These are phyloP conservation scores for Mustela lutreola DNA, from an alignment of 2,113 vertebrate species.

Conservation along the genomic window DNA sequence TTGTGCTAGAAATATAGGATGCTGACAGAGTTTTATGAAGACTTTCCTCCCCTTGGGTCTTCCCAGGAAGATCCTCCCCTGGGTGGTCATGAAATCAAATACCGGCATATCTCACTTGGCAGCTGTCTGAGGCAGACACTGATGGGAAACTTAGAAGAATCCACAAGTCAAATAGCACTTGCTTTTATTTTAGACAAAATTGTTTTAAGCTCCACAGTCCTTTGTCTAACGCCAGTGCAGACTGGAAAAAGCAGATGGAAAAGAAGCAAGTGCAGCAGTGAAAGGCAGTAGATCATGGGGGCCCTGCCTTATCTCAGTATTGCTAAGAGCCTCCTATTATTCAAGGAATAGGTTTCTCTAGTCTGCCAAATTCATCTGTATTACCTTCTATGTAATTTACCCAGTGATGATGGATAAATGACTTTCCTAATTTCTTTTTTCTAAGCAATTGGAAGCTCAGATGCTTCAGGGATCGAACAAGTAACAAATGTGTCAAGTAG, in stretches of 20 bases:
- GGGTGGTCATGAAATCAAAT: neutral
- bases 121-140: neutral
- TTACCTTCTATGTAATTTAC: neutral
- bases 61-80: neutral
- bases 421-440: slow-evolving; percentile 39
- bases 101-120: neutral
- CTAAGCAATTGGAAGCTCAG: neutral
- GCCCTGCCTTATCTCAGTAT: neutral
- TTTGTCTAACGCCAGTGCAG: slow-evolving; percentile 27
- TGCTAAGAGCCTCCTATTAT: neutral
- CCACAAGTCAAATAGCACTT: slow-evolving; percentile 18
- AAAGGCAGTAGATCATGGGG: neutral
- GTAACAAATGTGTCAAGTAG: slow-evolving; percentile 24
- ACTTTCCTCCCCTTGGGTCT: neutral
- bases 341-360: slow-evolving; percentile 16
- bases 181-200: slow-evolving; percentile 27
- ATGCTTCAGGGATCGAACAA: slow-evolving; percentile 15
- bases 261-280: neutral
- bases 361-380: slow-evolving; percentile 5
- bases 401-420: neutral
- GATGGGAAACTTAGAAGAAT: slow-evolving; percentile 9
- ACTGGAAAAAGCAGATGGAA: neutral
- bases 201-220: neutral
- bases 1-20: neutral
- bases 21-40: neutral